Evolutionary conservation across 2,888 invertebrate genomes (phyloP).

Genomic region (Hemithea aestivaria): DNA sequence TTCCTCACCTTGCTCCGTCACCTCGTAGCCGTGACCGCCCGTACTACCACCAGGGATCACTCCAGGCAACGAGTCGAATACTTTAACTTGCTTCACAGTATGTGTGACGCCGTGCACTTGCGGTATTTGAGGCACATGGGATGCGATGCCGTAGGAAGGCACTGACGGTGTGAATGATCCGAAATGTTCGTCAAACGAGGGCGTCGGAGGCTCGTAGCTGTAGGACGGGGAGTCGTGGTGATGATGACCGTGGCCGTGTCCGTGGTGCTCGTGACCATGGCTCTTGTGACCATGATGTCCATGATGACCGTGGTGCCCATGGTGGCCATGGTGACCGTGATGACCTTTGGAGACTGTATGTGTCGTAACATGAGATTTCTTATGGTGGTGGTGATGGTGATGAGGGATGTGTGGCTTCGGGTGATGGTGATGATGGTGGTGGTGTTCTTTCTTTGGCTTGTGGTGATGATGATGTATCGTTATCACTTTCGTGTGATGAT

Average conservation of each 20-base stretch:
- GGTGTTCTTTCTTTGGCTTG: constrained; percentile 70
- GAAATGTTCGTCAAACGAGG: constrained; percentile 53
- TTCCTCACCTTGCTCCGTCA: constrained; percentile 62
- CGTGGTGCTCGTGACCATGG: constrained; percentile 24
- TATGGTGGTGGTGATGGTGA: constrained; percentile 58
- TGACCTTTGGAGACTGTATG: constrained; percentile 51
- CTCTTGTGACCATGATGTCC: constrained; percentile 30
- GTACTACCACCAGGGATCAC: constrained; percentile 39
- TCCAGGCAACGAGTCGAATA: constrained; percentile 61
- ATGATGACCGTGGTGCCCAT: constrained; percentile 34
- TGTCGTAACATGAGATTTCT: constrained; percentile 51
- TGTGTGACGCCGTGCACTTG: constrained; percentile 49
- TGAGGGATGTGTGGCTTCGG: constrained; percentile 50
- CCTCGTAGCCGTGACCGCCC: constrained; percentile 56
- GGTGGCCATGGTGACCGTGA: constrained; percentile 36
- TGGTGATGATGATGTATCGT: constrained; percentile 77
- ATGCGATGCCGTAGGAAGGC: constrained; percentile 38
- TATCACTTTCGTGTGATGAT: constrained; percentile 80
- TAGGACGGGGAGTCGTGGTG: constrained; percentile 47
- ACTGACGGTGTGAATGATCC: constrained; percentile 42
- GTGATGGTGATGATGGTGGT: constrained; percentile 55
- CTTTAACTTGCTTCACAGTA: constrained; percentile 67
- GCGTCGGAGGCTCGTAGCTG: constrained; percentile 43
- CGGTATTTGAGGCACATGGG: constrained; percentile 31
- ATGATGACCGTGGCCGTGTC: constrained; percentile 40